Base-by-base conservation (phyloP, 2,113 vertebrate species). In the Cochlearius cochlearius region DNA sequence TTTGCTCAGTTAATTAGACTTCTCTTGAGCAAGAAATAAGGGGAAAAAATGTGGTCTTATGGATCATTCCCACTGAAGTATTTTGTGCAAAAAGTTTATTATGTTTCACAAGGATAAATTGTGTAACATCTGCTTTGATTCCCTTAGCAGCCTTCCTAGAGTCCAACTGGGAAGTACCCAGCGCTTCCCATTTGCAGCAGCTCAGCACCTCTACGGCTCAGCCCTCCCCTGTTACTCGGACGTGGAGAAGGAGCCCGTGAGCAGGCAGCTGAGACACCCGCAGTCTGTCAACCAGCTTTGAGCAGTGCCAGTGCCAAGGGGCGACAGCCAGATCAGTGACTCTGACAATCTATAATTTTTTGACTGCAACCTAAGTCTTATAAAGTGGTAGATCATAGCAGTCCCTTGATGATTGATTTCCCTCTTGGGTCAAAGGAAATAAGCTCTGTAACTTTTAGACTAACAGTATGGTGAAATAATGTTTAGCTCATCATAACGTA, bases 21-120 rank as follows among this genome's bases (percentile, higher is more conserved):
- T 78, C 43, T 68, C 39, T 52, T 53, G 43, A 82, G 39, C 38
- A 93, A 90, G 39, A 87, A 79, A 60, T 27, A 74, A 72, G 15
- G 10, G 14, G 0, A 0, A 22, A 45, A 74, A 36, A 15, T 11
- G 7, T 41, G 30, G 38, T 49, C 29, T 76, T 68, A 26, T 0
- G 1, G 30, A 45, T n/a, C 5, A 91, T 59, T 55, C 26, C 10
- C 21, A 29, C 7, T 29, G 17, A 71, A 63, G 6, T 45, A 52
- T 64, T 71, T 62, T 84, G 38, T 78, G 29, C 63, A 43, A 64
- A 85, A 18, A 12, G 2, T 49, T 78, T 82, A 60, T 47, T 63
- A 75, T 3, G 0, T 76, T 88, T 83, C 32, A 26, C 7, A 9
- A 26, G 27, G 29, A 41, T 74, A 69, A 94, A 47, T 13, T 23